Percentiles rank a stretch among this genome's conserved stretches.
phyloP scores from a whole-genome alignment of 2,113 vertebrate species.

The Urocynchramus pylzowi region DNA sequence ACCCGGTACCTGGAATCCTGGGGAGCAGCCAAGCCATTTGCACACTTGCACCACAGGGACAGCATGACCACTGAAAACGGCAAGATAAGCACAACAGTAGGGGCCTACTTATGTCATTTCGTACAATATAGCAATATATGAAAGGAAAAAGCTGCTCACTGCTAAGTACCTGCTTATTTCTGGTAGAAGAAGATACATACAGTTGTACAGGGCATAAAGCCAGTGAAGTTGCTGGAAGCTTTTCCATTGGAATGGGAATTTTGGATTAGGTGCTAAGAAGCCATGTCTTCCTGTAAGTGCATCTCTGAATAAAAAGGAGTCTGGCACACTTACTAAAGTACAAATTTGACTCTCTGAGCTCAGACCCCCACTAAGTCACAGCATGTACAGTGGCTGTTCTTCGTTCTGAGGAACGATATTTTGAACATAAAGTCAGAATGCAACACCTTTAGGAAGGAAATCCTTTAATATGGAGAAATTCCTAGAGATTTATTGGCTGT shows the following conservation, averaged over 20 bases:
- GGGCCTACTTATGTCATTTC: slow-evolving; percentile 42
- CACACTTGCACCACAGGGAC: slow-evolving; percentile 94
- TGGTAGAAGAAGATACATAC: neutral
- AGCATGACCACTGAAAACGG: slow-evolving; percentile 98
- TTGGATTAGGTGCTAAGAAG: neutral
- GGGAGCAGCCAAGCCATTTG: slow-evolving; percentile 97
- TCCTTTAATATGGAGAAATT: neutral
- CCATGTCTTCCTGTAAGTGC: neutral
- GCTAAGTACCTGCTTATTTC: neutral
- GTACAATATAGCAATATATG: neutral
- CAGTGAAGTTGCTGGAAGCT: neutral
- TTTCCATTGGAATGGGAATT: neutral
- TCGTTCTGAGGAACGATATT: neutral
- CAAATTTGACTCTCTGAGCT: neutral
- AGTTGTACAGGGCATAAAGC: neutral
- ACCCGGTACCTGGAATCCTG: slow-evolving; percentile 97
- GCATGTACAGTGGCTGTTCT: neutral
- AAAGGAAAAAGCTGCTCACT: neutral
- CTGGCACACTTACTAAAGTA: neutral
- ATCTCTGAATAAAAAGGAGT: neutral
- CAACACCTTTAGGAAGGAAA: neutral
- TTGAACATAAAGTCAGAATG: neutral
- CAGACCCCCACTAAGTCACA: neutral
- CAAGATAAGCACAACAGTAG: slow-evolving; percentile 94
- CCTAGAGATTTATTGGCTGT: neutral